A percentile compares a stretch with the other conserved stretches of the same genome.
Conservation (phyloP, 2,797 vertebrate genomes). For the Periparus ater region DNA sequence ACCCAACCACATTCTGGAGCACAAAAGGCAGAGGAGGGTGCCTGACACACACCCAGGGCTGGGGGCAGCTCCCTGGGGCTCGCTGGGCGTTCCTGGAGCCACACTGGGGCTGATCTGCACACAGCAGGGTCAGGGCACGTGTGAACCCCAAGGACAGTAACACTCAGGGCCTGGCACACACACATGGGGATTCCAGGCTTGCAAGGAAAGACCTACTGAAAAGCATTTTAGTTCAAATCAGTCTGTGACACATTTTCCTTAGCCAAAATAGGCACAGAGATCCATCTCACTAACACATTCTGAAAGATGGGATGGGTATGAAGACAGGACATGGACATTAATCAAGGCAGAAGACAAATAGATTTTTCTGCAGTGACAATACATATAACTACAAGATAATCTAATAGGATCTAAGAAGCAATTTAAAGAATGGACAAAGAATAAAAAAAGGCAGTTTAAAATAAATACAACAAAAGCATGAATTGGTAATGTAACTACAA, state of each 20-base stretch:
- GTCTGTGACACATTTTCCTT: background rate
- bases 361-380: background rate
- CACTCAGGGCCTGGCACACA: background rate
- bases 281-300: background rate
- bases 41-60: background rate
- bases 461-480: background rate
- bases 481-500: background rate
- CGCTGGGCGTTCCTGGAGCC: background rate
- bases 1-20: background rate
- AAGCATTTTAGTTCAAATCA: background rate
- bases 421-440: background rate
- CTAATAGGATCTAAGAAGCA: background rate
- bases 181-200: background rate
- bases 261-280: background rate
- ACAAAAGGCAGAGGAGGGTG: background rate
- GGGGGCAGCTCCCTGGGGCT: background rate
- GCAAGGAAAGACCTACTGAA: background rate
- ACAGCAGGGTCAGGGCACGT: background rate
- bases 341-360: background rate
- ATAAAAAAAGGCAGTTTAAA: background rate
- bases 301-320: background rate
- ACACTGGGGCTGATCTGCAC: background rate
- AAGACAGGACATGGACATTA: background rate
- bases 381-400: background rate
- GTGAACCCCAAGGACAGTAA: background rate